Evolutionary conservation across 2,888 invertebrate species (phyloP).

Genomic region (Orthosia gracilis): DNA sequence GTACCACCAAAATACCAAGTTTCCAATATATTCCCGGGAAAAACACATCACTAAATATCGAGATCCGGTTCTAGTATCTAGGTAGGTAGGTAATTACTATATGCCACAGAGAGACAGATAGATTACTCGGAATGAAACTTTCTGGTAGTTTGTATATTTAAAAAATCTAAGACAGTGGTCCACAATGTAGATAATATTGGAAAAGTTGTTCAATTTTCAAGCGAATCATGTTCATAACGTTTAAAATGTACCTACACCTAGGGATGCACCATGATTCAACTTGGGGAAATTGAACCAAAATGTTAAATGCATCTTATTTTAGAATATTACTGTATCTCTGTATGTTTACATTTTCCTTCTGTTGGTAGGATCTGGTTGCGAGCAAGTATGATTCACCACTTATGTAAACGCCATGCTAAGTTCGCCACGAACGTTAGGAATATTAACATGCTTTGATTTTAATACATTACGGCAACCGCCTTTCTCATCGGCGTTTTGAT

Average conservation of each 20-base stretch:
- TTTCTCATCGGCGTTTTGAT: conserved; percentile 31
- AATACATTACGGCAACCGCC: conserved; percentile 20
- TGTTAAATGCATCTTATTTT: conserved; percentile 28
- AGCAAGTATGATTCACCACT: conserved; percentile 47
- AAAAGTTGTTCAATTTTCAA: background rate
- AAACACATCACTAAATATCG: conserved; percentile 1
- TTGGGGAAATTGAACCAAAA: conserved; percentile 2
- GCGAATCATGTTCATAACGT: conserved; percentile 5
- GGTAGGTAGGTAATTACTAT: background rate
- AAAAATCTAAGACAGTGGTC: background rate
- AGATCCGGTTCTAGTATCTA: background rate
- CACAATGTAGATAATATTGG: background rate
- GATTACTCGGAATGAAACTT: conserved; percentile 1
- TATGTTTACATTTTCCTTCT: conserved; percentile 32
- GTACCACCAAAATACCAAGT: background rate
- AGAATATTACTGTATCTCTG: conserved; percentile 10
- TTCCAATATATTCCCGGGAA: background rate
- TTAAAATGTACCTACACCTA: background rate
- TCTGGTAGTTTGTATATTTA: background rate
- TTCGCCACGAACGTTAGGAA: conserved; percentile 13
- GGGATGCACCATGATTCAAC: conserved; percentile 7
- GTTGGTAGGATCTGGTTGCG: conserved; percentile 35
- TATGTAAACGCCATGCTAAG: conserved; percentile 31
- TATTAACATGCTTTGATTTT: conserved; percentile 16
- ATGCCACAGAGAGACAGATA: background rate